These are phyloP conservation scores for Pituophis catenifer DNA, from an alignment of 2,113 vertebrate species.

Conservation along the genomic window DNA sequence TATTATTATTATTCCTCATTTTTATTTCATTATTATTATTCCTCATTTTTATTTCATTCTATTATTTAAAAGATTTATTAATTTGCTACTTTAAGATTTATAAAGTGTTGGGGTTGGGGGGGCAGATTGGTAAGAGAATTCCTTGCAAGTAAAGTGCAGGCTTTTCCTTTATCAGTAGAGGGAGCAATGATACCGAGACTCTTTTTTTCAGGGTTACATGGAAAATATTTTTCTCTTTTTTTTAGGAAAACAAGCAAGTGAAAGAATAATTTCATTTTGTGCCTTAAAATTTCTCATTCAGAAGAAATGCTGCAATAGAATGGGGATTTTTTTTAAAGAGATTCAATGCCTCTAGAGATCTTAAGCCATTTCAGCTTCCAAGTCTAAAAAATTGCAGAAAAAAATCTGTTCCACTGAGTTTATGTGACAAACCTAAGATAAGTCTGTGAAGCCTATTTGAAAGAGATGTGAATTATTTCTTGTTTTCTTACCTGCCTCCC, in stretches of 20 bases:
- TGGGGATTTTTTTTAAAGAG: not conserved
- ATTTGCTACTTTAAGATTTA: not conserved
- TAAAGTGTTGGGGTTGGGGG: not conserved
- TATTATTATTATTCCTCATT: not conserved
- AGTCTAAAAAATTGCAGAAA: not conserved
- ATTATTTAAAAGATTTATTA: not conserved
- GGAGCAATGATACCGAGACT: not conserved
- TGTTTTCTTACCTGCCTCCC: not conserved
- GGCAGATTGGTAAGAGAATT: not conserved
- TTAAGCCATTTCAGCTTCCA: not conserved
- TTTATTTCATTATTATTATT: not conserved
- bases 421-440: not conserved
- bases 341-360: not conserved
- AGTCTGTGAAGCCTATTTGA: not conserved
- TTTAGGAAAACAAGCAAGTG: not conserved
- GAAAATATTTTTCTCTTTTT: not conserved
- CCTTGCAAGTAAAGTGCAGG: not conserved
- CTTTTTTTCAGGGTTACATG: not conserved
- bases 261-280: not conserved
- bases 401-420: not conserved
- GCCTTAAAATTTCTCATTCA: not conserved
- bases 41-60: not conserved
- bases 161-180: not conserved
- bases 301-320: not conserved
- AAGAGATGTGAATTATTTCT: not conserved